These are phyloP conservation scores for Drosophila mettleri DNA, from an alignment of 2,888 invertebrate species.

Conservation along the genomic window DNA sequence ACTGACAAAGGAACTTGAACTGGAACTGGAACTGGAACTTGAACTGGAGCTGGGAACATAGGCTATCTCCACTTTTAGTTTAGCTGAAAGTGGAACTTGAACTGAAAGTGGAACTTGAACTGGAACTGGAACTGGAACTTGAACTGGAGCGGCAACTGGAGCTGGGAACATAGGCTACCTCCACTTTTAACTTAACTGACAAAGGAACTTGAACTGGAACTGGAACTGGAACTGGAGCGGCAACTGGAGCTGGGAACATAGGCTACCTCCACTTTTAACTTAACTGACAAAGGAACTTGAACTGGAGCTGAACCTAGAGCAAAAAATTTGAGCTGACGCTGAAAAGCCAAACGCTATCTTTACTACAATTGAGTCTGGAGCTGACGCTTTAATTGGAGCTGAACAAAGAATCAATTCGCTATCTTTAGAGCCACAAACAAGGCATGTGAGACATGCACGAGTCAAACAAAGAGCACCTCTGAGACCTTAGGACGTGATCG, in stretches of 20 bases:
- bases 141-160: not conserved
- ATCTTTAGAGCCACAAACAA: not conserved
- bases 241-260: not conserved
- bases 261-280: no score
- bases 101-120: not conserved
- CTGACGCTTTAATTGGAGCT: not conserved
- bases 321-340: no score
- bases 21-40: not conserved
- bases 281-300: not conserved
- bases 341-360: not conserved
- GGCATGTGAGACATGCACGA: not conserved
- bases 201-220: not conserved
- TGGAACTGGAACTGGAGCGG: not conserved
- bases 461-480: not conserved
- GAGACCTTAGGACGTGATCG: not conserved
- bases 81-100: not conserved
- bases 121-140: not conserved
- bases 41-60: not conserved
- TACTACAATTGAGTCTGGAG: not conserved
- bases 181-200: not conserved
- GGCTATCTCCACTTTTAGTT: no score
- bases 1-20: not conserved
- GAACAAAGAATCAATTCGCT: not conserved
- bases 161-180: no score
- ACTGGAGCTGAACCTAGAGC: not conserved